Percentiles rank a stretch among this genome's conserved stretches.
Conservation (phyloP, 2,888 invertebrate genomes). For the Elmis aenea region DNA sequence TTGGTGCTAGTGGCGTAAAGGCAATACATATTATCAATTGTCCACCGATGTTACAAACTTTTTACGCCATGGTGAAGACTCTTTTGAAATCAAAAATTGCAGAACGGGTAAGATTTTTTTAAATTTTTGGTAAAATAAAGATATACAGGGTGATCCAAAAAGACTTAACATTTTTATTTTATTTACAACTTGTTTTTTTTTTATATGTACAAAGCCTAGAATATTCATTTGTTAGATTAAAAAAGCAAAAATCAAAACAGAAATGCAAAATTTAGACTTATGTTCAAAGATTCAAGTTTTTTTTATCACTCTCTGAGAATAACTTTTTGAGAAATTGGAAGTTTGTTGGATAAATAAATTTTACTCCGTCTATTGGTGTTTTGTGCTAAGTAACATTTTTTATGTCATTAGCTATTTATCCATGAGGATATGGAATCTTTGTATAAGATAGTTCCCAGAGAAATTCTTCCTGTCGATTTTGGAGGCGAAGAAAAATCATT, state of each 20-base stretch:
- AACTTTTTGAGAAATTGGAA: constrained; percentile 11
- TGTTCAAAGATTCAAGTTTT: too few species aligned
- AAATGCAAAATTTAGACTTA: too few species aligned
- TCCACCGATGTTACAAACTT: constrained; percentile 3
- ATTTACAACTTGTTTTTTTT: too few species aligned
- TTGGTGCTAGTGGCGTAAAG: constrained; percentile 3
- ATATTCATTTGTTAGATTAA: too few species aligned
- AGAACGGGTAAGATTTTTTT: constrained; percentile 1
- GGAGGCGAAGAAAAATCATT: constrained; percentile 10
- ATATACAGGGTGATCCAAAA: too few species aligned
- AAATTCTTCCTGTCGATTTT: constrained; percentile 8
- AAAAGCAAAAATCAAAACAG: too few species aligned
- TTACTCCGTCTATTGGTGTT: too few species aligned
- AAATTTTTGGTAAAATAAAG: too few species aligned
- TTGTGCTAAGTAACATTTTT: too few species aligned
- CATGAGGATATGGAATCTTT: constrained; percentile 7
- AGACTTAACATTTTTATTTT: too few species aligned
- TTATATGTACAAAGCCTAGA: too few species aligned
- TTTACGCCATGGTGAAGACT: neutral
- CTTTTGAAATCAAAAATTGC: constrained; percentile 6
- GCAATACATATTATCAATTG: constrained; percentile 9
- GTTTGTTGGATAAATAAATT: constrained; percentile 4
- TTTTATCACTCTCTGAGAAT: too few species aligned
- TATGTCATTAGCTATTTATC: constrained; percentile 5
- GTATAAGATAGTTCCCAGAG: constrained; percentile 1